Percentiles rank a stretch among this genome's conserved stretches.
Evolutionary conservation across 92 coral and sea anemone species (phyloP).

Genomic region (Porites cylindrica): DNA sequence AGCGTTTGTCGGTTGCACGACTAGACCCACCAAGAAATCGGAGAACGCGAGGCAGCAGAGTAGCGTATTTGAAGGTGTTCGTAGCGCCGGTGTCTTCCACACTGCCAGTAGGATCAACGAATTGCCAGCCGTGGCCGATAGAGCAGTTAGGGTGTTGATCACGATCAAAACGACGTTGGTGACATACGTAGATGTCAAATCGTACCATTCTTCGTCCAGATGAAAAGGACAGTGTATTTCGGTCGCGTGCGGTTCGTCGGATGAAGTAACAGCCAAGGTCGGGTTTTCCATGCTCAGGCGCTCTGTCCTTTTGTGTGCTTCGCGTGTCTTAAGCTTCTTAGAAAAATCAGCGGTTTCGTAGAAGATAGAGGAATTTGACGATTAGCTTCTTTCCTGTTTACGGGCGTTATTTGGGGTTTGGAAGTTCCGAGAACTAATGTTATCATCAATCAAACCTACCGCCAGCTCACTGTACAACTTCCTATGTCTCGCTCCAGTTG

Average conservation of each 20-base stretch:
- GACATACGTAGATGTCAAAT: neutral
- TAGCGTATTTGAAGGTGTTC: slow-evolving; percentile 42
- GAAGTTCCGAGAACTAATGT: no score
- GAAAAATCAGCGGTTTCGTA: neutral
- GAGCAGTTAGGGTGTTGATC: slow-evolving; percentile 22
- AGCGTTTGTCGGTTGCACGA: slow-evolving; percentile 42
- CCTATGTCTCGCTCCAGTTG: neutral
- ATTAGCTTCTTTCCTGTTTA: no score
- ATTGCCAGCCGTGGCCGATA: slow-evolving; percentile 35
- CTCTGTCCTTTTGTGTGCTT: neutral
- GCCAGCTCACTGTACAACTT: neutral
- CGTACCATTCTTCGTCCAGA: slow-evolving; percentile 28
- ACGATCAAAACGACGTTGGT: slow-evolving; percentile 14
- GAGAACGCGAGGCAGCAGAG: slow-evolving; percentile 47
- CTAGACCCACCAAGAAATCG: slow-evolving; percentile 40
- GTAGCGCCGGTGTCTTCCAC: slow-evolving; percentile 26
- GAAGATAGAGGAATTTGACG: neutral
- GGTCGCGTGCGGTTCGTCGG: neutral
- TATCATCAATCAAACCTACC: neutral
- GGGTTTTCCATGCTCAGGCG: slow-evolving; percentile 11
- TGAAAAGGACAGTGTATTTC: slow-evolving; percentile 15
- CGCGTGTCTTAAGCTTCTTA: no score
- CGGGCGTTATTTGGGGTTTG: no score
- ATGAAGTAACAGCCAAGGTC: neutral
- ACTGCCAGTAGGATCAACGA: slow-evolving; percentile 27